Base-by-base conservation (phyloP, 2,797 vertebrate species). In the Muscicapa striata region DNA sequence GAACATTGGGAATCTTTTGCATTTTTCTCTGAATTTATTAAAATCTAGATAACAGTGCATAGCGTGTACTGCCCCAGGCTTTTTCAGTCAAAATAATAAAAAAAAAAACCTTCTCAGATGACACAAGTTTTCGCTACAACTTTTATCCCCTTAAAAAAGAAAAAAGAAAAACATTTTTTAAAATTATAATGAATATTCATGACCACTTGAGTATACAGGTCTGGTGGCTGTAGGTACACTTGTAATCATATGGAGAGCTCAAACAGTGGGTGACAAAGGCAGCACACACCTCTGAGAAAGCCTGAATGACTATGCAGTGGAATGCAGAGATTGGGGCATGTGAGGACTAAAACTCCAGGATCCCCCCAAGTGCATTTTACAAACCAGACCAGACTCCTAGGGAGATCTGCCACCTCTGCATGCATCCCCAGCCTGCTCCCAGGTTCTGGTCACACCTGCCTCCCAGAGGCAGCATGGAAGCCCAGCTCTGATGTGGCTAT, bases 241-340 rank as follows among this genome's bases (percentile, higher is more conserved):
- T 38, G 63, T 29, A 79, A 45, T 40, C 54, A 75, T 57, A 82
- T 20, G 58, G 45, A 78, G 87, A 70, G 38, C 64, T 96, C 95
- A 94, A 96, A 93, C 10, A 70, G 49, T 73, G 29, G 57, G 16
- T 79, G 67, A 62, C 38, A 96, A 97, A 95, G 80, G 88, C 66
- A 96, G 87, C 32, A 93, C 29, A 72, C 62, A 89, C 32, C 40
- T 93, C 87, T 46, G 13, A 90, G 81, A 95, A 91, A 48, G 69
- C 15, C 61, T 79, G 78, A 90, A 86, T 96, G 80, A 68, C 70
- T 77, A 58, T 48, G 63, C 27, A 86, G 69, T 26, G 6, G n/a
- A 84, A 67, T 69, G 68, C 5, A 86, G 81, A 6, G 4, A n/a
- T 40, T 12, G 15, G 69, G 70, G 87, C 27, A 24, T 36, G 54